Conservation (phyloP, 2,797 vertebrate species). For the Sternarchorhynchus goeldii region DNA sequence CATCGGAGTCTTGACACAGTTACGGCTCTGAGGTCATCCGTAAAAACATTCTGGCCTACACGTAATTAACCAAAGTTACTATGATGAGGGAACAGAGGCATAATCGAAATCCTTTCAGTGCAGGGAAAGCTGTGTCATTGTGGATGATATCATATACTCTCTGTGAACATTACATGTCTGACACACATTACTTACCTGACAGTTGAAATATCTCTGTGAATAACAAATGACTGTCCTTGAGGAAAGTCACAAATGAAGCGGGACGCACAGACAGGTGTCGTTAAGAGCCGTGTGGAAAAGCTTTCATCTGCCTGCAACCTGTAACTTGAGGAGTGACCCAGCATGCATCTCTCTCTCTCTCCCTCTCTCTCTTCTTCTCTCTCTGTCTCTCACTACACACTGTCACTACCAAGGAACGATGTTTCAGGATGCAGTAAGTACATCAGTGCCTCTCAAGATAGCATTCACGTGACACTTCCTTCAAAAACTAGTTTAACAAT, state of each 20-base stretch:
- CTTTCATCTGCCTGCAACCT: slow-evolving; percentile 22
- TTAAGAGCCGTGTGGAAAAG: slow-evolving; percentile 41
- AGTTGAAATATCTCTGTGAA: neutral
- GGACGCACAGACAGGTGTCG: neutral
- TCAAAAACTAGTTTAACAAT: too few species aligned
- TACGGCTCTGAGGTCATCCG: slow-evolving; percentile 15
- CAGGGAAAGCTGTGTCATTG: neutral
- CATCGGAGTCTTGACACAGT: neutral
- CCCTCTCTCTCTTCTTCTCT: neutral
- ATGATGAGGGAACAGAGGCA: neutral
- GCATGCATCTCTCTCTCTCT: slow-evolving; percentile 29
- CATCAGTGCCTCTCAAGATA: too few species aligned
- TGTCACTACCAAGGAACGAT: neutral
- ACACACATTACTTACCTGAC: too few species aligned
- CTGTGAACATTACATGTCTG: neutral
- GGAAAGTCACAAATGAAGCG: neutral
- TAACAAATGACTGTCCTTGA: neutral
- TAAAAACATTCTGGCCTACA: neutral
- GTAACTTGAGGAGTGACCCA: slow-evolving; percentile 61
- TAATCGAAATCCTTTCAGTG: neutral
- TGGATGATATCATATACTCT: neutral
- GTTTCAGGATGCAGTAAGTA: too few species aligned
- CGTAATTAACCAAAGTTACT: neutral
- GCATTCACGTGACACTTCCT: too few species aligned
- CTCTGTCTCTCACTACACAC: neutral